phyloP scores from a whole-genome alignment of 2,888 invertebrate genomes.

The Achlya flavicornis region DNA sequence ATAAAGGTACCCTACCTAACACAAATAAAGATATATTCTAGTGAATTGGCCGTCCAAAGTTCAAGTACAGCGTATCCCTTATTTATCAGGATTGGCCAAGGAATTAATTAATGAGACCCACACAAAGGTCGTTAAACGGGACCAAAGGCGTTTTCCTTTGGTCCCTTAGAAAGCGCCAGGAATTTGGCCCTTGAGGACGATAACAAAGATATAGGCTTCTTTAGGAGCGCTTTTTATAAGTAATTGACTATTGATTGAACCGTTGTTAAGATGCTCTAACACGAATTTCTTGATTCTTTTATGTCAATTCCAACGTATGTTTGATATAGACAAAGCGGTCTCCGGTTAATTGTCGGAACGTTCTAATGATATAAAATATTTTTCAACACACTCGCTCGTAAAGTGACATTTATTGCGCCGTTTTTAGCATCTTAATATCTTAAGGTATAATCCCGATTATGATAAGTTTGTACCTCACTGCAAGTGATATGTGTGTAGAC shows the following conservation, averaged over 20 bases:
- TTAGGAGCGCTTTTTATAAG: conserved; percentile 53
- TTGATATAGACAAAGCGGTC: too few species aligned
- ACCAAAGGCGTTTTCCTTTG: conserved; percentile 30
- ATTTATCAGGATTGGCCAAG: conserved; percentile 61
- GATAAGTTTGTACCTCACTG: too few species aligned
- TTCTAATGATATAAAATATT: background rate
- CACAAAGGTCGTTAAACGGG: conserved; percentile 51
- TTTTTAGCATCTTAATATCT: too few species aligned
- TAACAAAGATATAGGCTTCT: conserved; percentile 44
- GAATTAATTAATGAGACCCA: conserved; percentile 68
- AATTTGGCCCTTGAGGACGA: conserved; percentile 47
- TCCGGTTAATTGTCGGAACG: too few species aligned
- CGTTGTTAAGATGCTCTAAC: conserved; percentile 16
- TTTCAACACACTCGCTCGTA: too few species aligned
- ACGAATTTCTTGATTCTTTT: conserved; percentile 1
- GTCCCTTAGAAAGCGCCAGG: conserved; percentile 40
- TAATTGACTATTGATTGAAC: conserved; percentile 58
- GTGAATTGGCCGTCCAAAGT: conserved; percentile 14
- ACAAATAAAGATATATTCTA: conserved; percentile 19
- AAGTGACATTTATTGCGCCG: too few species aligned
- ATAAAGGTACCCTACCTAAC: conserved; percentile 1
- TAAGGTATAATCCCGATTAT: too few species aligned
- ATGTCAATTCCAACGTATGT: background rate
- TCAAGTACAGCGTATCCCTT: conserved; percentile 33
- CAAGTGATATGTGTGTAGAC: too few species aligned